A percentile compares a stretch with the other conserved stretches of the same genome.
Evolutionary conservation across 2,888 invertebrate species (phyloP).

Genomic region (Hypselothyrea guttata): DNA sequence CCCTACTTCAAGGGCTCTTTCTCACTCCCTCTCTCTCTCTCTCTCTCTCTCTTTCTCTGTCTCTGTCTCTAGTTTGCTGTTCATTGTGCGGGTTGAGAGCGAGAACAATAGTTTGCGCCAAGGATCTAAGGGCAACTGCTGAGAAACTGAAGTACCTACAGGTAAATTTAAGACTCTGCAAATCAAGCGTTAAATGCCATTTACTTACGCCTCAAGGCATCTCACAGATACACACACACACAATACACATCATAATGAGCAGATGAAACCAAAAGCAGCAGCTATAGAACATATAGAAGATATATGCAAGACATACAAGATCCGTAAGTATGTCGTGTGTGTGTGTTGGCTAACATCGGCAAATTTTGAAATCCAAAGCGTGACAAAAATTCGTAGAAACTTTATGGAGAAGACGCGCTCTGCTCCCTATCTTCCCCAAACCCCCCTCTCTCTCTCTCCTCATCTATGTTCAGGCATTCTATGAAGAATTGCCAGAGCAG

Average conservation of each 20-base stretch:
- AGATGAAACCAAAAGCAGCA: too few species aligned
- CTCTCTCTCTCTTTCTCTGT: constrained; percentile 15
- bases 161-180: constrained; percentile 70
- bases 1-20: constrained; percentile 66
- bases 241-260: too few species aligned
- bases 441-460: too few species aligned
- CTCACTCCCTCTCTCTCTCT: constrained; percentile 6
- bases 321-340: constrained; percentile 1
- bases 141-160: constrained; percentile 50
- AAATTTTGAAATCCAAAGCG: constrained; percentile 71
- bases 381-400: constrained; percentile 65
- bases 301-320: constrained; percentile 2
- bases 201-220: constrained; percentile 78
- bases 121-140: constrained; percentile 39
- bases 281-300: background rate
- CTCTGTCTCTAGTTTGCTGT: too few species aligned
- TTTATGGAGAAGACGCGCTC: too few species aligned
- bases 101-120: constrained; percentile 54
- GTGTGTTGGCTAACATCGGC: constrained; percentile 67
- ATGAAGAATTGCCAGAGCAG: constrained; percentile 55
- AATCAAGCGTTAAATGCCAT: constrained; percentile 80
- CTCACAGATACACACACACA: constrained; percentile 8
- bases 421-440: too few species aligned
- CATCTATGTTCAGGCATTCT: too few species aligned
- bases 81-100: constrained; percentile 53